Evolutionary conservation across 2,113 vertebrate genomes (phyloP).

Genomic region (Pogonocichla stellata): DNA sequence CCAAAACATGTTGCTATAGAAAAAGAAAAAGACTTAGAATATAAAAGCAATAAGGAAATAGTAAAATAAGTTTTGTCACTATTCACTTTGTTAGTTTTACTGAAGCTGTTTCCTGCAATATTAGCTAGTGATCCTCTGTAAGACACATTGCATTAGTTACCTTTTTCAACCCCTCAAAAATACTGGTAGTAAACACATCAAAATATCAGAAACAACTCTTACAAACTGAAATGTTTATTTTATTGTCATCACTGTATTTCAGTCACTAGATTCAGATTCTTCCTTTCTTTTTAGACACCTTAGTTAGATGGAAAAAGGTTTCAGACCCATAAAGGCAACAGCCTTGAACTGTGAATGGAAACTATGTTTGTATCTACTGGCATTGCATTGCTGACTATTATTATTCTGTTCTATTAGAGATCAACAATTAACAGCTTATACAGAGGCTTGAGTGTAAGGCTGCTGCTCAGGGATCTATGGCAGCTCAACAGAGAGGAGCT

Average conservation of each 20-base stretch:
- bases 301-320: neutral
- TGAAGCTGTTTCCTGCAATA: neutral
- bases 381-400: neutral
- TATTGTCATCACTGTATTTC: neutral
- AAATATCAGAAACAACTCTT: neutral
- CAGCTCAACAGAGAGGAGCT: too few relatives aligned
- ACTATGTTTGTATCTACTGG: neutral
- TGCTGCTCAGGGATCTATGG: too few relatives aligned
- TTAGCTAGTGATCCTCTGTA: neutral
- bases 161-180: neutral
- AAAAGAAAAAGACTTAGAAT: neutral
- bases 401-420: neutral
- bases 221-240: neutral
- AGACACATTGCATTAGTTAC: neutral
- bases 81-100: neutral
- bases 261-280: neutral
- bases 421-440: neutral
- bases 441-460: neutral
- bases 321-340: neutral
- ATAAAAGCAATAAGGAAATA: neutral
- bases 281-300: neutral
- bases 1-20: neutral
- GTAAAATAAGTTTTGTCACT: neutral
- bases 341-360: neutral
- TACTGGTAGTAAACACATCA: neutral